phyloP scores from a whole-genome alignment of 2,888 invertebrate genomes.

The Morinoia aosen region DNA sequence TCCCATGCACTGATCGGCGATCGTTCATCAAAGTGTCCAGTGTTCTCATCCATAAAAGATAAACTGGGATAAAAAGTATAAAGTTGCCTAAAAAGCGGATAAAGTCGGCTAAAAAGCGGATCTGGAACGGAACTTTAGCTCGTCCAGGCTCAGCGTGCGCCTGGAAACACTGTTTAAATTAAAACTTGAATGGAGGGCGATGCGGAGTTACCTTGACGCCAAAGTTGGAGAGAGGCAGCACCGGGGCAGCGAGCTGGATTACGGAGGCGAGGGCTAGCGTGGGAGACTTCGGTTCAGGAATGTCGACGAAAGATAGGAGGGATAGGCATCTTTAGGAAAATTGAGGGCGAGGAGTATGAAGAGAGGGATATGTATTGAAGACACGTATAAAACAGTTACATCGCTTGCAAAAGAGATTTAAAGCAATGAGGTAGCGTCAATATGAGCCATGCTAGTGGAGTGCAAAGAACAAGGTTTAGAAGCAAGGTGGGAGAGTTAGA shows the following conservation, averaged over 20 bases:
- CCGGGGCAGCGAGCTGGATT: constrained; percentile 8
- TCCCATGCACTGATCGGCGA: constrained; percentile 21
- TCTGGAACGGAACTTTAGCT: constrained; percentile 28
- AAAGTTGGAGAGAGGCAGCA: neutral
- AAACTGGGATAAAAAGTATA: constrained; percentile 39
- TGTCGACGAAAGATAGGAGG: neutral
- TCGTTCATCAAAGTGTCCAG: constrained; percentile 44
- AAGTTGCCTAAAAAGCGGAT: constrained; percentile 37
- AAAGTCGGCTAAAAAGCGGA: constrained; percentile 40
- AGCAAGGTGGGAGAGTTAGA: no score
- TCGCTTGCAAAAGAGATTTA: no score
- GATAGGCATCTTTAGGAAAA: neutral
- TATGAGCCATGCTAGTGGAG: no score
- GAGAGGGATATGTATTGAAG: neutral
- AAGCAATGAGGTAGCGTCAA: no score
- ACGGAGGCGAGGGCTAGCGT: neutral
- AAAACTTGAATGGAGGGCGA: constrained; percentile 47
- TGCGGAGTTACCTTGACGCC: constrained; percentile 18
- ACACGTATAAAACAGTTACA: no score
- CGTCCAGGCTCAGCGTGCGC: constrained; percentile 12
- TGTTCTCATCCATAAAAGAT: constrained; percentile 27
- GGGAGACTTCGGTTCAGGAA: neutral
- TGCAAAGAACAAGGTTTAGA: no score
- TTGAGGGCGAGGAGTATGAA: neutral
- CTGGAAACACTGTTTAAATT: constrained; percentile 41